Evolutionary conservation across 2,888 invertebrate species (phyloP).

Genomic region (Lasioglossum villosulum): DNA sequence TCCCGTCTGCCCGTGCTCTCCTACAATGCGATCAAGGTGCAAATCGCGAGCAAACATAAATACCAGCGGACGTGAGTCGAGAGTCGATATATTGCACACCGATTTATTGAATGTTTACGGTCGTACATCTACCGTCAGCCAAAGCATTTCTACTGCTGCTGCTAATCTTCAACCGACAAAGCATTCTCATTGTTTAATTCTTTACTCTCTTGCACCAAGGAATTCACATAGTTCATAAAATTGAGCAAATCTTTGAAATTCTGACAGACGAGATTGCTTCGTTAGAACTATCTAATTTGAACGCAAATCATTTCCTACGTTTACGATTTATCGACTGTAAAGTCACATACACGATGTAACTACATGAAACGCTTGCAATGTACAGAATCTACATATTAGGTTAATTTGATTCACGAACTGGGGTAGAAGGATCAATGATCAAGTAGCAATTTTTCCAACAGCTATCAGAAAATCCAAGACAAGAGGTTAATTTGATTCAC

Average conservation of each 20-base stretch:
- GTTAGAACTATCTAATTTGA: no score
- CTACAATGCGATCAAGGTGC: conserved; percentile 47
- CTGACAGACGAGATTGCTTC: no score
- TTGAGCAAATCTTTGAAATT: background rate
- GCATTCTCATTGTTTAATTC: no score
- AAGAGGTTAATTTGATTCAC: no score
- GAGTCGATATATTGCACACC: background rate
- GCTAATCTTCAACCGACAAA: background rate
- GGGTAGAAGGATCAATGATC: no score
- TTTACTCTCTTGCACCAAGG: background rate
- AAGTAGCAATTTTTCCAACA: no score
- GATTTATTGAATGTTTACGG: background rate
- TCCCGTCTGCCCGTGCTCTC: conserved; percentile 16
- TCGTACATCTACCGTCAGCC: background rate
- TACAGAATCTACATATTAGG: no score
- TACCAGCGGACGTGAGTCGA: conserved; percentile 6
- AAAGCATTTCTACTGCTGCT: background rate
- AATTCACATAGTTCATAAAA: background rate
- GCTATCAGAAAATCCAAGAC: background rate
- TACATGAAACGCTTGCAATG: no score
- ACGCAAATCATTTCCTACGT: no score
- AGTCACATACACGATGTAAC: no score
- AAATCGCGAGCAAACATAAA: conserved; percentile 45
- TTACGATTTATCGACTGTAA: no score
- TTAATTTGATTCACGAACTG: no score